Evolutionary conservation across 2,888 invertebrate genomes (phyloP), one percentile per base, ranked within the genome.

Genomic region (Pycnomerus fuliginosus): DNA sequence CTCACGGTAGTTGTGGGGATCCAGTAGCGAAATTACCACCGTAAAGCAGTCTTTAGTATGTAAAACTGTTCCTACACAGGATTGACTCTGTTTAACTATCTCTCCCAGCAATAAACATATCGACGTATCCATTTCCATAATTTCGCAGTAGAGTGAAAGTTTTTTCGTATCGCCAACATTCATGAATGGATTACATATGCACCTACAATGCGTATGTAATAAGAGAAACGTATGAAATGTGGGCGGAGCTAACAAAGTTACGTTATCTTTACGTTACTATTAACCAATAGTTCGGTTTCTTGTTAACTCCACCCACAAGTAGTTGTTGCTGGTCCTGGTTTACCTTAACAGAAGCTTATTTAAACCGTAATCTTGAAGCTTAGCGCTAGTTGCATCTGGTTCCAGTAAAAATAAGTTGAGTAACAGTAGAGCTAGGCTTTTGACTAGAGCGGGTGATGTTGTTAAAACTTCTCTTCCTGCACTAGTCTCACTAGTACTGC

Each of bases 271-370:
- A n/a, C n/a, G n/a, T n/a, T n/a, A n/a, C n/a, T n/a, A n/a, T n/a
- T n/a, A n/a, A n/a, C n/a, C n/a, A n/a, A n/a, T n/a, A n/a, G n/a
- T n/a, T n/a, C n/a, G n/a, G n/a, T n/a, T n/a, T n/a, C n/a, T n/a
- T n/a, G n/a, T n/a, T n/a, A n/a, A n/a, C n/a, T n/a, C n/a, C n/a
- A n/a, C n/a, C n/a, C n/a, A n/a, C n/a, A n/a, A n/a, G n/a, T n/a
- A n/a, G n/a, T n/a, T n/a, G n/a, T n/a, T n/a, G n/a, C n/a, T n/a
- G n/a, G n/a, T n/a, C n/a, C n/a, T n/a, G n/a, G n/a, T 50, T 57
- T 66, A 77, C 77, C 73, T 69, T 41, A 77, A 70, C 43, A 79
- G 68, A 42, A 74, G 62, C 61, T 74, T 75, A 12, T 77, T 67
- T 16, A 78, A 54, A 1, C 75, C 75, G 53, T 67, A 63, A 36